Conservation (phyloP, 2,888 invertebrate species). For the Tuta absoluta region DNA sequence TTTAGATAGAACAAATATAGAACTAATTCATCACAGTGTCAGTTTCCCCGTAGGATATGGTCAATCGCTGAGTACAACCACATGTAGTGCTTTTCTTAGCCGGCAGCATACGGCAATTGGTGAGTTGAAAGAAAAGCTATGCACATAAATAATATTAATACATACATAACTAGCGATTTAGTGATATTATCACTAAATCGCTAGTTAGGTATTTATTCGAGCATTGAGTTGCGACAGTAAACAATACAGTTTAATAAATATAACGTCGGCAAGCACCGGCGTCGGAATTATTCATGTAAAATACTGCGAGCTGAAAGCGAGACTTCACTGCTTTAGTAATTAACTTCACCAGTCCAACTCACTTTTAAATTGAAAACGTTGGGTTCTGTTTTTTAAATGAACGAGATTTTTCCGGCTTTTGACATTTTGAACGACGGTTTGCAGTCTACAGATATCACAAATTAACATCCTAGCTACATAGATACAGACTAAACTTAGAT, state of each 20-base stretch:
- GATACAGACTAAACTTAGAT: no score
- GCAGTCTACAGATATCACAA: no score
- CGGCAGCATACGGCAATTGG: no score
- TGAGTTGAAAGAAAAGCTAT: background rate
- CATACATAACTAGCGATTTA: background rate
- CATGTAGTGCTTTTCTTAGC: no score
- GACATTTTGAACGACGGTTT: background rate
- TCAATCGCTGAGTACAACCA: no score
- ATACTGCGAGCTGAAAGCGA: background rate
- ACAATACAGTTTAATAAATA: slow-evolving; percentile 2
- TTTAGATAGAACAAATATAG: no score
- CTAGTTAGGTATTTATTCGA: background rate
- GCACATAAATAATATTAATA: background rate
- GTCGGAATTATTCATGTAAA: slow-evolving; percentile 8
- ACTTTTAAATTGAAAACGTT: slow-evolving; percentile 14
- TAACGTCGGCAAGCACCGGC: background rate
- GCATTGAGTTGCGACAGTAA: background rate
- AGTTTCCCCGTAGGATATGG: no score
- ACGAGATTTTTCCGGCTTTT: slow-evolving; percentile 9
- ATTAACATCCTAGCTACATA: no score
- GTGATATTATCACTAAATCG: background rate
- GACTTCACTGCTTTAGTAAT: slow-evolving; percentile 6
- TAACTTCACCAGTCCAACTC: slow-evolving; percentile 1
- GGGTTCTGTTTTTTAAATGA: background rate
- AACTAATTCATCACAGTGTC: no score